These are phyloP conservation scores for Rallus crepitans DNA, from an alignment of 2,797 vertebrate genomes.

Conservation along the genomic window DNA sequence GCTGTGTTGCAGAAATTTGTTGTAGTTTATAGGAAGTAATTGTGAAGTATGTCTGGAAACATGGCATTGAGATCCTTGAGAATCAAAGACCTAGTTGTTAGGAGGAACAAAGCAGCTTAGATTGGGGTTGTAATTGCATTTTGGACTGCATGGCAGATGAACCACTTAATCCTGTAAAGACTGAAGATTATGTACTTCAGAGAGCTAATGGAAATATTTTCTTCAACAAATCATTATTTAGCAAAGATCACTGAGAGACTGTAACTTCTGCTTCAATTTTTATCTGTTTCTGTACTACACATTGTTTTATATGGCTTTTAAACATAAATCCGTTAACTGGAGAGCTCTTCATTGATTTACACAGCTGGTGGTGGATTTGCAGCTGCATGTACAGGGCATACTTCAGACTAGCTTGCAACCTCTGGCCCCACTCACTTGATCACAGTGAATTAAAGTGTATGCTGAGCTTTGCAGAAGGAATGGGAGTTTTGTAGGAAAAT, in stretches of 20 bases:
- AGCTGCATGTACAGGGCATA: neutral
- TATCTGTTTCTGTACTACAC: neutral
- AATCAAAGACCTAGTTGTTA: neutral
- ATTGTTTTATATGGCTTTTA: neutral
- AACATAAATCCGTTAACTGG: neutral
- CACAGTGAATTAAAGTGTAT: neutral
- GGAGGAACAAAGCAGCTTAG: fast-evolving
- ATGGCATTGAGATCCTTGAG: neutral
- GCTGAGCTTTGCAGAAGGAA: neutral
- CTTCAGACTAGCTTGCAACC: neutral
- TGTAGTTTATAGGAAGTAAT: neutral
- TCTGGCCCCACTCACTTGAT: neutral
- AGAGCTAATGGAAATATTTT: neutral
- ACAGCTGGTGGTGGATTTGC: neutral
- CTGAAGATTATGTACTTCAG: neutral
- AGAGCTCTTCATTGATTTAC: neutral
- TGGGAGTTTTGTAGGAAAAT: neutral
- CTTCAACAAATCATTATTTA: neutral
- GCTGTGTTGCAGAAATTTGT: neutral
- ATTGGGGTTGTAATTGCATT: neutral
- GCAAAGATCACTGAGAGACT: neutral
- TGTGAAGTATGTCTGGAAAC: neutral
- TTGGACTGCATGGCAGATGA: neutral
- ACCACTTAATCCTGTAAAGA: neutral
- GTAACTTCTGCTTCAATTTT: neutral